Conservation (phyloP, 2,797 vertebrate genomes). For the Chlorospingus flavigularis region DNA sequence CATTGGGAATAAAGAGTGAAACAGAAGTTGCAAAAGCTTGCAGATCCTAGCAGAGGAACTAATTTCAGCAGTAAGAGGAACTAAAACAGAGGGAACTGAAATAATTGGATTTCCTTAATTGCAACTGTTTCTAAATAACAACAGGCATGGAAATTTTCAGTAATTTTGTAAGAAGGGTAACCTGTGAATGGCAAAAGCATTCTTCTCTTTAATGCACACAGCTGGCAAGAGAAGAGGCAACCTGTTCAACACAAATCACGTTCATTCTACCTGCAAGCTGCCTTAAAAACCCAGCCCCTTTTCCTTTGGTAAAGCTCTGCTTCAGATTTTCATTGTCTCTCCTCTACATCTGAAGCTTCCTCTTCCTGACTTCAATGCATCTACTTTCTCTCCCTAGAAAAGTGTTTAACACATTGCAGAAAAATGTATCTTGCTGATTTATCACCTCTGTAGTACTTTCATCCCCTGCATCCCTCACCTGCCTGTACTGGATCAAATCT, state of each 20-base stretch:
- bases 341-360: background rate
- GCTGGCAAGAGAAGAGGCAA: background rate
- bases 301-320: background rate
- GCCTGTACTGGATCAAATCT: background rate
- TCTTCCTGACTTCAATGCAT: background rate
- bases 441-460: background rate
- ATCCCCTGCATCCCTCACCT: background rate
- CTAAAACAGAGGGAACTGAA: background rate
- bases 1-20: accelerated
- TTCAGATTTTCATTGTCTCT: background rate
- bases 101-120: slow-evolving; percentile 1
- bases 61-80: slow-evolving; percentile 4
- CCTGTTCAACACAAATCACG: background rate
- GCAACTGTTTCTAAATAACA: background rate
- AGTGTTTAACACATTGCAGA: background rate
- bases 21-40: background rate
- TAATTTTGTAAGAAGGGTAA: background rate
- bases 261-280: background rate
- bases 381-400: background rate
- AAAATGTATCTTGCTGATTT: background rate
- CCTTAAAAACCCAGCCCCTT: background rate
- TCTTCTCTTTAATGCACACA: background rate
- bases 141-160: background rate
- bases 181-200: background rate
- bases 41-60: background rate